Base-by-base conservation (phyloP, 2,113 vertebrate species). In the Osmerus mordax region DNA sequence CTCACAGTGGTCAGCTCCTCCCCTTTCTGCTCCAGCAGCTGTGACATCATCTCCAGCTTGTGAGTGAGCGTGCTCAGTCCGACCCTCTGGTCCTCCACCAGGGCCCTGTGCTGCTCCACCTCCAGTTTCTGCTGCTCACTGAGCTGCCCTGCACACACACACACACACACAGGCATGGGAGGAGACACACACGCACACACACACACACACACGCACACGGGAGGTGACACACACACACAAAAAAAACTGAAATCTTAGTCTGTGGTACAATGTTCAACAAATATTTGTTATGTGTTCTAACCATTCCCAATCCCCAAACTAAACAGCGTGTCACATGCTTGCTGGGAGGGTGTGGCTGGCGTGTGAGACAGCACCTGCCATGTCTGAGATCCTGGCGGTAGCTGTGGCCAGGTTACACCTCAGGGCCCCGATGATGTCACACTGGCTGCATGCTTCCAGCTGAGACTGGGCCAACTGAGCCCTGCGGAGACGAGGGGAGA, bases 121-220 rank as follows among this genome's bases (percentile, higher is more conserved):
- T 94, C 90, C 14, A 85, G 11, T 80, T 95, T 95, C 82, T 91
- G 92, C 78, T 92, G 81, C 67, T 95, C 93, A 0, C 75, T 90
- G 16, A 94, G 85, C 65, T 95, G 92, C 21, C 93, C 94, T 94
- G 75, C 52, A 19, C 55, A 64, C 29, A 52, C 64, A 68, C 64
- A 53, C 29, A 55, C 54, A 14, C 67, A 41, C 67, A 41, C 67
- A 58, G 7, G 16, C 28, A 66, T n/a, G 29, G 16, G 18, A 23
- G 29, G 18, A 52, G 36, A 28, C 29, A 41, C 69, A 60, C n/a
- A 59, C 7, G 21, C 56, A 19, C 25, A 63, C 28, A 58, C 15
- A 54, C 29, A 41, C 54, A 19, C 54, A 41, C 15, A 61, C 29
- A 55, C 54, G 7, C 67, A 41, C 67, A 41, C 67, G 29, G 16